phyloP scores from a whole-genome alignment of 2,113 vertebrate genomes.

The Felis catus region DNA sequence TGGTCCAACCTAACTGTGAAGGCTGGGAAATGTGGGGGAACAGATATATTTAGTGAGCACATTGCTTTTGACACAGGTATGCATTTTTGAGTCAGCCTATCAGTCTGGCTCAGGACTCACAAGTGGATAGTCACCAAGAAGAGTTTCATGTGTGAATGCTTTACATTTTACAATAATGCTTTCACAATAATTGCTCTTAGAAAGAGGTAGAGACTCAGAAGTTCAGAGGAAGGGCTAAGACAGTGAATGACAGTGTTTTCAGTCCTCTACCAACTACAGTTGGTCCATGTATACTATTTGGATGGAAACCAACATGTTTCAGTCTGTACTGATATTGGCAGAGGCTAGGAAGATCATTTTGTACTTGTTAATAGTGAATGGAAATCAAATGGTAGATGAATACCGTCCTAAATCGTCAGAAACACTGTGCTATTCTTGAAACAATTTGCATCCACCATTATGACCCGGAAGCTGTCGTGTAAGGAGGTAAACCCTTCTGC shows the following conservation, averaged over 20 bases:
- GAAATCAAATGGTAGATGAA: not conserved
- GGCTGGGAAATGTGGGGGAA: not conserved
- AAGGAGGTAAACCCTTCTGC: slow-evolving; percentile 61
- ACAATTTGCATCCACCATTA: slow-evolving; percentile 42
- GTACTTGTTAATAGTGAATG: not conserved
- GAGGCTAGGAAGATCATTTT: not conserved
- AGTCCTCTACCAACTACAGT: not conserved
- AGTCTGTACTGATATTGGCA: not conserved
- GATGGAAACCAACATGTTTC: not conserved
- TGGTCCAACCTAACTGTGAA: not conserved
- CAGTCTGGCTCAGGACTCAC: not conserved
- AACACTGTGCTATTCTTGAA: not conserved
- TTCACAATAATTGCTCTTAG: not conserved
- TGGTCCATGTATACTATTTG: not conserved
- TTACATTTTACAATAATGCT: not conserved
- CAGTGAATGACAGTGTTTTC: not conserved
- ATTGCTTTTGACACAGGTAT: not conserved
- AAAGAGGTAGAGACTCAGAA: not conserved
- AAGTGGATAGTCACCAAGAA: not conserved
- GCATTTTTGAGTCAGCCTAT: not conserved
- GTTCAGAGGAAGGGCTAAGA: not conserved
- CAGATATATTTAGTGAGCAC: not conserved
- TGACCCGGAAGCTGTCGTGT: slow-evolving; percentile 63
- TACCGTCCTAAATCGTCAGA: not conserved
- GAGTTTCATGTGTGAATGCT: not conserved